Evolutionary conservation across 2,888 invertebrate species (phyloP).

Genomic region (Cryptocheilus praepositus): DNA sequence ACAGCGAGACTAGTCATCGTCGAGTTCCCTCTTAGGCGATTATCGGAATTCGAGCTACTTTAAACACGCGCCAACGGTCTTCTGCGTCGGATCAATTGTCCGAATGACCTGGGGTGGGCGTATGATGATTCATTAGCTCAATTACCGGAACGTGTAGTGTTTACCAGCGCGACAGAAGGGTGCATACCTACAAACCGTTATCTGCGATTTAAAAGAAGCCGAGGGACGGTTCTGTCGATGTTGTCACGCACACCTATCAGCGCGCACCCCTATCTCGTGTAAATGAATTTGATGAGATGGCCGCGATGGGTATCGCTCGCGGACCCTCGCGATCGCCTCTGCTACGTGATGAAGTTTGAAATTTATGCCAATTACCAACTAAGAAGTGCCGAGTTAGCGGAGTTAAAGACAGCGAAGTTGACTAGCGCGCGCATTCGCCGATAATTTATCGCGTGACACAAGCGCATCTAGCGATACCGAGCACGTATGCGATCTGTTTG

Average conservation of each 20-base stretch:
- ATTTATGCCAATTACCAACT: not conserved
- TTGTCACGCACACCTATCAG: not conserved
- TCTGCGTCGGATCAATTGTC: too few relatives aligned
- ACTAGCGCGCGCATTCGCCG: not conserved
- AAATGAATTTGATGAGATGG: conserved; percentile 10
- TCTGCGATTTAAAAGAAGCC: conserved; percentile 1
- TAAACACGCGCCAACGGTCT: not conserved
- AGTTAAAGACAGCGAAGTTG: not conserved
- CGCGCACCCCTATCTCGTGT: not conserved
- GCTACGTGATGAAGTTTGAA: not conserved
- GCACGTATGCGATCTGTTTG: conserved; percentile 38
- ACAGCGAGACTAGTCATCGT: conserved; percentile 6
- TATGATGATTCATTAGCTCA: conserved; percentile 6
- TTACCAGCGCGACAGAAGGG: not conserved
- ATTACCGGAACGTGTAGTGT: not conserved
- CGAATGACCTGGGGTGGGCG: too few relatives aligned
- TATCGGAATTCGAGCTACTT: not conserved
- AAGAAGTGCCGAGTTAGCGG: not conserved
- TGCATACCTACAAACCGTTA: not conserved
- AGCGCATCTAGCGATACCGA: not conserved
- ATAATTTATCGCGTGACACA: not conserved
- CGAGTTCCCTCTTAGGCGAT: conserved; percentile 5
- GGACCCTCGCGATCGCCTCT: not conserved
- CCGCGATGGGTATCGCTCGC: not conserved
- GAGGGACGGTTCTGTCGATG: not conserved